These are phyloP conservation scores for Zaprionus inermis DNA, from an alignment of 1,140 invertebrate species.

Conservation along the genomic window DNA sequence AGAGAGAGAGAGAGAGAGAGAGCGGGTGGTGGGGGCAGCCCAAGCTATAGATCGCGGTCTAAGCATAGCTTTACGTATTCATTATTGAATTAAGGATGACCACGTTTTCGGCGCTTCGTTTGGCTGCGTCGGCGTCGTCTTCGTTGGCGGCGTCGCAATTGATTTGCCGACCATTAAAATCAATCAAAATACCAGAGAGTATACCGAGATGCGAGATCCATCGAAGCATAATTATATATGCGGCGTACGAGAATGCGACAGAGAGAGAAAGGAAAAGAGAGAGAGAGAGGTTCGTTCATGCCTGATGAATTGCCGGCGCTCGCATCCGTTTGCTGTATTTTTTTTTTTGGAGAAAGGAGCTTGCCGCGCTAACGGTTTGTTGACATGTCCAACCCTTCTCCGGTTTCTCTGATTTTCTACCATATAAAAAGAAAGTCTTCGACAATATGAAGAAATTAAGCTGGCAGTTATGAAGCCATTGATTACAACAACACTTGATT, in stretches of 20 bases:
- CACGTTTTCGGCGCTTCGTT: slow-evolving; percentile 76
- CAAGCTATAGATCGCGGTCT: slow-evolving; percentile 15
- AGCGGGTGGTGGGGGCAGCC: slow-evolving; percentile 38
- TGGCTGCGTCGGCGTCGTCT: slow-evolving; percentile 1
- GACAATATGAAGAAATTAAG: slow-evolving; percentile 72
- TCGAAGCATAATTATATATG: slow-evolving; percentile 30
- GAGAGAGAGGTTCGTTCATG: neutral
- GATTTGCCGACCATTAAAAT: slow-evolving; percentile 79
- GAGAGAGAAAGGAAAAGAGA: neutral
- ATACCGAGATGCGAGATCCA: slow-evolving; percentile 1
- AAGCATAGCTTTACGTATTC: slow-evolving; percentile 62
- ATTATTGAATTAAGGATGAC: slow-evolving; percentile 83
- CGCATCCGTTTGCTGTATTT: slow-evolving; percentile 18
- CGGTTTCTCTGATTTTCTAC: slow-evolving; percentile 28
- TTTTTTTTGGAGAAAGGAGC: slow-evolving; percentile 49
- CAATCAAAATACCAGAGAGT: slow-evolving; percentile 66
- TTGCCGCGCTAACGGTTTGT: slow-evolving; percentile 72
- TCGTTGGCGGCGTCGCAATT: slow-evolving; percentile 60
- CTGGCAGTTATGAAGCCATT: slow-evolving; percentile 20
- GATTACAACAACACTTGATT: slow-evolving; percentile 30
- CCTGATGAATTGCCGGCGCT: slow-evolving; percentile 32
- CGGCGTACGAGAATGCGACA: slow-evolving; percentile 24
- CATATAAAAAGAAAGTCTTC: slow-evolving; percentile 62
- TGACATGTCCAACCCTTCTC: slow-evolving; percentile 54
- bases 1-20: neutral